Conservation (phyloP, 2,888 invertebrate species). For the Andrena dorsata region DNA sequence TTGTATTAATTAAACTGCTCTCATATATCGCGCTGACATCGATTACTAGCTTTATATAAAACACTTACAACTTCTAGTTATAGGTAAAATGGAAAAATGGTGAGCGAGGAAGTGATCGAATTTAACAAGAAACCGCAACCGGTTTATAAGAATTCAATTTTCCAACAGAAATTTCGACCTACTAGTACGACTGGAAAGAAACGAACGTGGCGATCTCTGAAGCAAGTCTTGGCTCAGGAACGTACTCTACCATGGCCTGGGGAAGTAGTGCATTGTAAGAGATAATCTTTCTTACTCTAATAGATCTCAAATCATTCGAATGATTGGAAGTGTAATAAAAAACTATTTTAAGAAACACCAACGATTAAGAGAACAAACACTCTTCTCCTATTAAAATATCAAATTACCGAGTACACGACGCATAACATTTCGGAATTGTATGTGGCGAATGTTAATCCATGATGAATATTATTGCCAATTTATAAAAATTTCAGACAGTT, state of each 20-base stretch:
- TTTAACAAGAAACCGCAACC: slow-evolving; percentile 77
- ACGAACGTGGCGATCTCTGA: slow-evolving; percentile 94
- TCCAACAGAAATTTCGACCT: slow-evolving; percentile 82
- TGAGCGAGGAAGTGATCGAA: slow-evolving; percentile 79
- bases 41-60: not conserved
- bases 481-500: slow-evolving; percentile 89
- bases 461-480: not conserved
- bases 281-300: not conserved
- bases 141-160: slow-evolving; percentile 79
- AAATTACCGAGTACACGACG: not conserved
- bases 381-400: not conserved
- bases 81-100: slow-evolving; percentile 73
- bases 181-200: slow-evolving; percentile 87
- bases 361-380: not conserved
- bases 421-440: not conserved
- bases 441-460: not conserved
- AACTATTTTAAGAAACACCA: not conserved
- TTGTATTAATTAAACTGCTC: not conserved
- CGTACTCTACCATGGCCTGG: slow-evolving; percentile 91
- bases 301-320: slow-evolving; percentile 5
- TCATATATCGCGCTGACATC: not conserved
- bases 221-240: slow-evolving; percentile 94
- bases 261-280: slow-evolving; percentile 90
- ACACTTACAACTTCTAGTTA: slow-evolving; percentile 24
- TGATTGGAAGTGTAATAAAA: not conserved